Evolutionary conservation across 2,888 invertebrate genomes (phyloP).

Genomic region (Tenthredo mesomela): DNA sequence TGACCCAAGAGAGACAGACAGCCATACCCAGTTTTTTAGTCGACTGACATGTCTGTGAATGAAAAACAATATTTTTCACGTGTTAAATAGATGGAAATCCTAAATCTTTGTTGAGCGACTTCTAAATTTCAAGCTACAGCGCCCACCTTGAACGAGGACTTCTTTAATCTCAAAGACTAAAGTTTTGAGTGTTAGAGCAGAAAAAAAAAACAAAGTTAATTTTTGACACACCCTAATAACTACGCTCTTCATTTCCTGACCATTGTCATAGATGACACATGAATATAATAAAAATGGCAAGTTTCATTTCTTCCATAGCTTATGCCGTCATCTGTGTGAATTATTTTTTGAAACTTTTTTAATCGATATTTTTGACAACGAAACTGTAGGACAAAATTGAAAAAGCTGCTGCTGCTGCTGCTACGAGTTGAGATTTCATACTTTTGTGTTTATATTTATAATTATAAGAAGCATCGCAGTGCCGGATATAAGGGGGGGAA

Average conservation of each 20-base stretch:
- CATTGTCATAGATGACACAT: not conserved
- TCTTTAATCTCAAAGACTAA: too few species aligned
- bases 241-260: not conserved
- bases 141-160: too few species aligned
- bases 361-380: not conserved
- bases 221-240: too few species aligned
- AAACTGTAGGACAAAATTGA: not conserved
- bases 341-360: not conserved
- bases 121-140: too few species aligned
- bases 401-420: not conserved
- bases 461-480: slow-evolving; percentile 14
- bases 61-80: too few species aligned
- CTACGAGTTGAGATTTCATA: not conserved
- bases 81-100: too few species aligned
- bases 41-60: too few species aligned
- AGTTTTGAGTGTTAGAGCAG: too few species aligned
- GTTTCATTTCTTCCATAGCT: not conserved
- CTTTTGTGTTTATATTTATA: not conserved
- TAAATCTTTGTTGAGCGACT: too few species aligned
- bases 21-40: too few species aligned
- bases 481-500: not conserved
- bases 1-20: too few species aligned
- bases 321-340: not conserved
- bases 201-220: too few species aligned
- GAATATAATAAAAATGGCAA: not conserved